A percentile compares a stretch with the other conserved stretches of the same genome.
These are phyloP conservation scores for Liodrosophila aerea DNA, from an alignment of 2,888 invertebrate species.

Conservation along the genomic window DNA sequence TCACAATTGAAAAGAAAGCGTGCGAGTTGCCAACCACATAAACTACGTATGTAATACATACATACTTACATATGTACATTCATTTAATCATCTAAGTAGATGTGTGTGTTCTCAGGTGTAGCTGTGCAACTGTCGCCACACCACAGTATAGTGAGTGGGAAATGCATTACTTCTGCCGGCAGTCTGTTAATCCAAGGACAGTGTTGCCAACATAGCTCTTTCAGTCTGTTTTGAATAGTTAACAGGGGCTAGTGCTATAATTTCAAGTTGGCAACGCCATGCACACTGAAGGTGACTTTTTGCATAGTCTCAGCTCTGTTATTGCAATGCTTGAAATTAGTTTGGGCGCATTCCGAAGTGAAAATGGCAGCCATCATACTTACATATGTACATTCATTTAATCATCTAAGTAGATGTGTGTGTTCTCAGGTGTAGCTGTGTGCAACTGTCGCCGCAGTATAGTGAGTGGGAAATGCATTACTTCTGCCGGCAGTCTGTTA, in stretches of 20 bases:
- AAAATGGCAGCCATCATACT: not conserved
- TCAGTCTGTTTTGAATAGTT: too few relatives aligned
- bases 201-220: too few relatives aligned
- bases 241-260: too few relatives aligned
- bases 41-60: too few relatives aligned
- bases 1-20: slow-evolving; percentile 70
- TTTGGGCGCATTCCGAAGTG: not conserved
- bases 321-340: not conserved
- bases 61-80: not conserved
- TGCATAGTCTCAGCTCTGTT: not conserved
- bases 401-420: too few relatives aligned
- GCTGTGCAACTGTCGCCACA: slow-evolving; percentile 37
- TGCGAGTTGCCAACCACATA: slow-evolving; percentile 58
- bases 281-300: too few relatives aligned
- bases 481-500: too few relatives aligned
- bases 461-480: slow-evolving; percentile 18
- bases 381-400: not conserved
- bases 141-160: slow-evolving; percentile 9
- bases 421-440: not conserved
- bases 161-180: slow-evolving; percentile 26
- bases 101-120: not conserved
- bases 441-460: slow-evolving; percentile 39
- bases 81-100: too few relatives aligned
- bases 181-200: too few relatives aligned
- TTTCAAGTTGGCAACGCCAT: too few relatives aligned